Evolutionary conservation across 1,140 invertebrate species (phyloP).

Genomic region (Drosophila leontia): DNA sequence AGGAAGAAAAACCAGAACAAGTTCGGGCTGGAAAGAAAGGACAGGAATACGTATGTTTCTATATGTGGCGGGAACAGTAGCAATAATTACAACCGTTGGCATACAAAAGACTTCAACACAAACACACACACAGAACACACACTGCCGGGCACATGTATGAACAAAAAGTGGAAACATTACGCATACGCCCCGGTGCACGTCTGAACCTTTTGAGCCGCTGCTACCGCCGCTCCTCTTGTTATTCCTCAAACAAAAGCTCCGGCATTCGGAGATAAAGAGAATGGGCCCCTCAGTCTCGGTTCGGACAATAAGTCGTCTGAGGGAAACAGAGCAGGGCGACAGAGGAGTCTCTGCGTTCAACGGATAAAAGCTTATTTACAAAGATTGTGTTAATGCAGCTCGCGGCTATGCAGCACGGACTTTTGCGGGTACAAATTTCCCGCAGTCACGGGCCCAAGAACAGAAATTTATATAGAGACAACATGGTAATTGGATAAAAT

Average conservation of each 20-base stretch:
- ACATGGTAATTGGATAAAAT: conserved; percentile 19
- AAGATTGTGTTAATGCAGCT: conserved; percentile 76
- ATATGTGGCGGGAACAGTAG: conserved; percentile 41
- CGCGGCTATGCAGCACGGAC: conserved; percentile 77
- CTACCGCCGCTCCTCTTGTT: conserved; percentile 33
- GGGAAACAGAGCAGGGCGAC: conserved; percentile 10
- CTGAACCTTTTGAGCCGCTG: conserved; percentile 58
- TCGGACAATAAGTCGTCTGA: conserved; percentile 65
- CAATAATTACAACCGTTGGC: conserved; percentile 78
- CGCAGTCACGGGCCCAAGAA: conserved; percentile 15
- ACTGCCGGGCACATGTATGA: conserved; percentile 27
- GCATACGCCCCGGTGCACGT: conserved; percentile 67
- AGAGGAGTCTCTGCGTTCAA: conserved; percentile 30
- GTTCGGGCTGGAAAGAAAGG: conserved; percentile 19
- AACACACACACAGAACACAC: conserved; percentile 40
- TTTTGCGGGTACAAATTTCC: conserved; percentile 50
- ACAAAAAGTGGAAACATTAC: conserved; percentile 65
- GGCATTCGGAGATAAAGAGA: conserved; percentile 57
- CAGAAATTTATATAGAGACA: conserved; percentile 8
- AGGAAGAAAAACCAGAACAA: conserved; percentile 25
- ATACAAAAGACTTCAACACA: conserved; percentile 62
- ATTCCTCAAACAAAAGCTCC: conserved; percentile 60
- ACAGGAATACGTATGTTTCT: conserved; percentile 35
- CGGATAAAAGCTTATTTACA: conserved; percentile 80
- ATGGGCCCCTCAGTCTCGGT: conserved; percentile 40